Conservation (phyloP, 92 coral and sea anemone genomes). For the Isaurus tuberculatus region DNA sequence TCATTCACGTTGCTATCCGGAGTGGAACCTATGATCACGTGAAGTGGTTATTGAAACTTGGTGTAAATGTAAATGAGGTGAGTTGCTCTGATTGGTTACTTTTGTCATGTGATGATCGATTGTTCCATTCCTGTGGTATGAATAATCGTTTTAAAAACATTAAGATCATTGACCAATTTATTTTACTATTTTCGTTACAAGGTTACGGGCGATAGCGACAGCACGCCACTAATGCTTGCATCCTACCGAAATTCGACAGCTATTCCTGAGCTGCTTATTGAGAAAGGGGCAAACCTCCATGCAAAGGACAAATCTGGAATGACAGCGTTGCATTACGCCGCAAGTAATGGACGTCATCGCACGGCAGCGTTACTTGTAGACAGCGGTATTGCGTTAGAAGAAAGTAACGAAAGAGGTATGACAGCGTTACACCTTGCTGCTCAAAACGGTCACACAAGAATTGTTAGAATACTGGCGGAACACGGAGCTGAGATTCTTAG, state of each 20-base stretch:
- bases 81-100: background rate
- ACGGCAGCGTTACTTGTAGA: conserved; percentile 68
- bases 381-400: conserved; percentile 70
- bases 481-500: conserved; percentile 74
- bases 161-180: too few species aligned
- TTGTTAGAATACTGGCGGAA: conserved; percentile 68
- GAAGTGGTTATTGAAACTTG: conserved; percentile 38
- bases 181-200: background rate
- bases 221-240: conserved; percentile 82
- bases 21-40: conserved; percentile 43
- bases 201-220: conserved; percentile 15
- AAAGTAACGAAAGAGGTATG: conserved; percentile 74
- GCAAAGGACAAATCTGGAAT: conserved; percentile 70
- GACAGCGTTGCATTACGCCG: conserved; percentile 79
- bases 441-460: conserved; percentile 68
- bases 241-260: conserved; percentile 65
- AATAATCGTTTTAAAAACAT: too few species aligned
- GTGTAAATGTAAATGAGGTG: conserved; percentile 36
- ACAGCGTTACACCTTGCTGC: conserved; percentile 78
- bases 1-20: conserved; percentile 27
- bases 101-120: background rate
- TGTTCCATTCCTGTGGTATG: background rate
- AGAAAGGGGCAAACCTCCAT: conserved; percentile 66
- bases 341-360: conserved; percentile 64
- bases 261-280: conserved; percentile 70